Evolutionary conservation across 2,888 invertebrate genomes (phyloP).

Genomic region (Cheiracanthium punctorium): DNA sequence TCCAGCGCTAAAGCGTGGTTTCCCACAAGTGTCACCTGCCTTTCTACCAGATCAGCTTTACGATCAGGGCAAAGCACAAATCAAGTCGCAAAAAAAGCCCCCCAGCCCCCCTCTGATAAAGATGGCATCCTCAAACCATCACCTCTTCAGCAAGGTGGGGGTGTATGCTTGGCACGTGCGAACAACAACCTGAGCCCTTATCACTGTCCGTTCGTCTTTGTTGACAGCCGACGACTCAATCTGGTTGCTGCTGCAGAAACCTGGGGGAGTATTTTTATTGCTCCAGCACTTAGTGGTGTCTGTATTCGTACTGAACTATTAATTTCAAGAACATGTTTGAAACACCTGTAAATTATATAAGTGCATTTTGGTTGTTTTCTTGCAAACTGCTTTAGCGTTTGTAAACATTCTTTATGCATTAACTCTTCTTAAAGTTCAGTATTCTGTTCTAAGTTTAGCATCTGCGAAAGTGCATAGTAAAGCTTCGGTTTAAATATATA

Average conservation of each 20-base stretch:
- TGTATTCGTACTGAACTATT: neutral
- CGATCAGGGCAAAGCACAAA: conserved; percentile 32
- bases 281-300: neutral
- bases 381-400: no score
- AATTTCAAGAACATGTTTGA: neutral
- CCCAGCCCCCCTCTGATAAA: conserved; percentile 31
- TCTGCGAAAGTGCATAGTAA: no score
- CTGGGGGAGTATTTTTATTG: neutral
- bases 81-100: conserved; percentile 39
- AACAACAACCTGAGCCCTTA: conserved; percentile 40
- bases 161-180: conserved; percentile 64
- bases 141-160: conserved; percentile 32
- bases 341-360: no score
- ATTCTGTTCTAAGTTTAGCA: no score
- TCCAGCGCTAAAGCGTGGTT: conserved; percentile 11
- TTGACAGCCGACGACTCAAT: conserved; percentile 61
- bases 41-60: neutral
- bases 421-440: no score
- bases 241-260: neutral
- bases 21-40: conserved; percentile 39
- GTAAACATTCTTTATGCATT: no score
- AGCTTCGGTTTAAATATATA: no score
- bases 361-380: no score
- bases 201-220: conserved; percentile 51
- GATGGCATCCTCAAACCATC: conserved; percentile 33